phyloP scores from a whole-genome alignment of 2,797 vertebrate genomes.

The Scolopax rusticola region DNA sequence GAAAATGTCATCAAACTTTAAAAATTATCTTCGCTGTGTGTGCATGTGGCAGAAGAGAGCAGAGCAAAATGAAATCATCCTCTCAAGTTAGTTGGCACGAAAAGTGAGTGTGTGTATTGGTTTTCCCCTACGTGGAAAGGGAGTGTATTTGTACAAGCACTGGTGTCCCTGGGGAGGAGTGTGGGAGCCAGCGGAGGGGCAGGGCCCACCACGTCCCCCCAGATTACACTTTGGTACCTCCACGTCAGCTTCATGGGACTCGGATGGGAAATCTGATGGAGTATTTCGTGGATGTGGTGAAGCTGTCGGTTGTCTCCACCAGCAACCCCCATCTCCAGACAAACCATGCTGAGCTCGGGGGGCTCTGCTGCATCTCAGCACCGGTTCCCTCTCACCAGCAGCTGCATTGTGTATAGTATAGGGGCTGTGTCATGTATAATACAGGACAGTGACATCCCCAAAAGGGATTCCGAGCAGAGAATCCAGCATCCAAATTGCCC shows the following conservation, averaged over 20 bases:
- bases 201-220: accelerated
- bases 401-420: not conserved
- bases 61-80: not conserved
- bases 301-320: not conserved
- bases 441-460: conserved; percentile 1
- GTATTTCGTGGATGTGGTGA: not conserved
- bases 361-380: not conserved
- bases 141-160: accelerated
- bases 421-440: conserved; percentile 4
- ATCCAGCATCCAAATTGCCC: not conserved
- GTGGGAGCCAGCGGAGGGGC: not conserved
- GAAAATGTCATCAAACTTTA: not conserved
- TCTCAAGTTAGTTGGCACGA: not conserved
- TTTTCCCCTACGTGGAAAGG: not conserved
- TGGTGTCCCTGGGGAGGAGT: not conserved
- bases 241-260: accelerated
- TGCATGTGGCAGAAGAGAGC: not conserved
- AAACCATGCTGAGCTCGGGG: not conserved
- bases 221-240: not conserved
- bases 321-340: not conserved
- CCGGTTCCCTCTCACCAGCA: not conserved
- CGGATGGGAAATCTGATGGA: not conserved
- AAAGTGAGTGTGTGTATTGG: accelerated
- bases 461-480: conserved; percentile 7
- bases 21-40: not conserved